Base-by-base conservation (phyloP, 2,113 vertebrate genomes). In the Ramphastos sulfuratus region DNA sequence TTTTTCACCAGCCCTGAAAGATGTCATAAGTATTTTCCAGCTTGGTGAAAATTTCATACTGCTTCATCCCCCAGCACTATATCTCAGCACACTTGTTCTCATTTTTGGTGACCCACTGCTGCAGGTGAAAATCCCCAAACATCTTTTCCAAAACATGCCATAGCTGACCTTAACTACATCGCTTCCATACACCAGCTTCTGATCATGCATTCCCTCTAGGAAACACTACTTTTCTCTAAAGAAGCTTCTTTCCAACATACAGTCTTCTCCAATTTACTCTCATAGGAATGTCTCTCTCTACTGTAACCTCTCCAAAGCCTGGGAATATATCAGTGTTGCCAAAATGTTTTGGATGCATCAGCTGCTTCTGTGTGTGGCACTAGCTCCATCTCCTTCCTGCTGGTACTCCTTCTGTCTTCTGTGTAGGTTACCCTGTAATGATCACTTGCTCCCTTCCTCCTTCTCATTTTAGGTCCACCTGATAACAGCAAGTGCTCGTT, bases 251-350 rank as follows among this genome's bases (percentile, higher is more conserved):
- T 90, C 28, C 58, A 83, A 42, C 12, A 37, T 17, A 23, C 7
- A 42, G 1, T 37, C 14, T 66, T 88, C 58, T 69, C 15, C 48
- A 52, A 5, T 42, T 82, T 50, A 81, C 7, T 28, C 31, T 78
- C 19, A 42, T 0, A 3, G 20, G 19, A 85, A 81, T 33, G 44
- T 52, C 15, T 55, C 17, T 63, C 14, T 1, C 0, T 30, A 33
- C 10, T 48, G 13, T 59, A 64, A 52, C 42, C 17, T 90, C 14
- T 55, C 31, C 4, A 10, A 10, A 18, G 2, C 8, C 46, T 67
- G 28, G 15, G 23, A 66, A 78, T 42, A 27, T 3, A 61, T 19
- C 31, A 58, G 3, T 35, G 21, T 42, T 85, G 71, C 59, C 37
- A 77, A 74, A 56, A 90, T 21, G 3, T 58, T 89, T 87, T 74